These are phyloP conservation scores for Aegypius monachus DNA, from an alignment of 2,113 vertebrate genomes.

Conservation along the genomic window DNA sequence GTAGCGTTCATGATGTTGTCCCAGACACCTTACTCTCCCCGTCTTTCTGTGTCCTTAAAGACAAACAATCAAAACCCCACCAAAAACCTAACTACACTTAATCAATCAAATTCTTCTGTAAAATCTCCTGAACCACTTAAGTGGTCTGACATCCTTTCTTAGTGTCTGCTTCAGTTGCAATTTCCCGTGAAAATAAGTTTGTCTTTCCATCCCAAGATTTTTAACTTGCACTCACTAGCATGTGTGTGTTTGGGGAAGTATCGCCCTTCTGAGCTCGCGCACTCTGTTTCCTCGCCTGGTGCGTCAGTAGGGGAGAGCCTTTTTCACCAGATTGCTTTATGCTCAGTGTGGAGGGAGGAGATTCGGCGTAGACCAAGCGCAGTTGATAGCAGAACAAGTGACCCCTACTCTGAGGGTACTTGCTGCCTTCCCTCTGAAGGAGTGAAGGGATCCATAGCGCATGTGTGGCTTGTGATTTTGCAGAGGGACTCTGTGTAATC, in stretches of 20 bases:
- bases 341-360: too few relatives aligned
- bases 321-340: background rate
- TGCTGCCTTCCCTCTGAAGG: background rate
- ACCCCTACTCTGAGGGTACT: background rate
- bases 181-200: too few relatives aligned
- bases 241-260: background rate
- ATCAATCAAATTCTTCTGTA: background rate
- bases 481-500: background rate
- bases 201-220: background rate
- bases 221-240: background rate
- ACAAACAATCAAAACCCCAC: background rate
- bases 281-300: background rate
- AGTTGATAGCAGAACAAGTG: background rate
- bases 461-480: fast-evolving
- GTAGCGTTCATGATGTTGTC: background rate
- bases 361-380: fast-evolving
- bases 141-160: background rate
- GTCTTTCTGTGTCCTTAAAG: background rate
- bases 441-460: background rate
- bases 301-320: background rate
- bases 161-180: background rate
- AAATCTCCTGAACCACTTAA: background rate
- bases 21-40: background rate
- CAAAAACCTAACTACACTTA: background rate
- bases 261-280: background rate